These are phyloP conservation scores for Alitta virens DNA, from an alignment of 2,888 invertebrate genomes.

Conservation along the genomic window DNA sequence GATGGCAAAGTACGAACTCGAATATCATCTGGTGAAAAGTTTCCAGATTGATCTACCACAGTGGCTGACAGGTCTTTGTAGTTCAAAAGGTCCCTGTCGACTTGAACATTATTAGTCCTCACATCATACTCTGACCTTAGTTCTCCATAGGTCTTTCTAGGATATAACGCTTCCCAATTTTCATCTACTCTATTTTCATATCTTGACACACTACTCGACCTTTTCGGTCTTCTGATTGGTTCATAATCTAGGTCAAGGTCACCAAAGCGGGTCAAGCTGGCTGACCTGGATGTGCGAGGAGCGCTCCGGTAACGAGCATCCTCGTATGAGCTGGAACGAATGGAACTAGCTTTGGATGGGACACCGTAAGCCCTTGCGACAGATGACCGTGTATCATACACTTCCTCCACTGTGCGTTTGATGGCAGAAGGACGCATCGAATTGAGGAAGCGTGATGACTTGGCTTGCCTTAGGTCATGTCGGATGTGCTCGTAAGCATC, in stretches of 20 bases:
- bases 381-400: neutral
- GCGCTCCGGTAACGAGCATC: neutral
- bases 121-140: neutral
- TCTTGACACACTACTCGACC: neutral
- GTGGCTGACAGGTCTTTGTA: neutral
- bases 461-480: neutral
- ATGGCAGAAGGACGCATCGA: neutral
- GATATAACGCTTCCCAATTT: neutral
- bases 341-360: neutral
- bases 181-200: neutral
- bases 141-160: neutral
- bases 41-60: neutral
- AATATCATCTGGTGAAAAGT: conserved; percentile 10
- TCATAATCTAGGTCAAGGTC: neutral
- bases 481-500: neutral
- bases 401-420: neutral
- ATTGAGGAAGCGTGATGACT: neutral
- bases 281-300: neutral
- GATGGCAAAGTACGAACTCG: conserved; percentile 14
- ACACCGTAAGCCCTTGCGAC: neutral
- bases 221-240: neutral
- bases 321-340: neutral
- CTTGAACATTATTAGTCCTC: neutral
- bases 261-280: neutral
- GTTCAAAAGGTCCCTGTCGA: neutral